These are phyloP conservation scores for Chitala chitala DNA, from an alignment of 2,113 vertebrate species.

Conservation along the genomic window DNA sequence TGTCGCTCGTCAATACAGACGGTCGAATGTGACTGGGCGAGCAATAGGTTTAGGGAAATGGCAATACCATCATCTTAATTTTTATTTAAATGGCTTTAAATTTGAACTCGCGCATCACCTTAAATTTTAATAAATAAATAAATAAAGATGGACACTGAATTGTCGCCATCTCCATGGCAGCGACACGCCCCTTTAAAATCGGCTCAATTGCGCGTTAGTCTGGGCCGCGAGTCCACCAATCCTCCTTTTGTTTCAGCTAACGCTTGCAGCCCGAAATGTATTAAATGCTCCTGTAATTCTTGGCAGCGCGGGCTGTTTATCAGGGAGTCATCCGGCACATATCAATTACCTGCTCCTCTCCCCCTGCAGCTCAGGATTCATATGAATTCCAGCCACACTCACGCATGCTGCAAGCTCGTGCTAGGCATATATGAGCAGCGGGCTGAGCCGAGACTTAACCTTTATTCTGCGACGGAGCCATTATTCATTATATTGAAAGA, in stretches of 20 bases:
- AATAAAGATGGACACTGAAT: not conserved
- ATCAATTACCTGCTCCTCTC: slow-evolving; percentile 63
- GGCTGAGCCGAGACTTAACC: slow-evolving; percentile 21
- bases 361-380: slow-evolving; percentile 56
- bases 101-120: too few relatives aligned
- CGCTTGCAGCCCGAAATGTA: slow-evolving; percentile 52
- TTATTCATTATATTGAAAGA: slow-evolving; percentile 32
- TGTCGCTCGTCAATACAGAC: not conserved
- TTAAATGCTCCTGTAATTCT: slow-evolving; percentile 59
- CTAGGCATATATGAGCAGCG: slow-evolving; percentile 62
- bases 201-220: slow-evolving; percentile 30
- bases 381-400: slow-evolving; percentile 72
- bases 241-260: slow-evolving; percentile 28
- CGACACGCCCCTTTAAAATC: not conserved
- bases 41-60: not conserved
- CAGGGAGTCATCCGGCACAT: slow-evolving; percentile 64
- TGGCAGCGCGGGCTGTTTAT: slow-evolving; percentile 62
- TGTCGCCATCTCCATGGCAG: not conserved
- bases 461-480: slow-evolving; percentile 32
- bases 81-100: slow-evolving; percentile 9
- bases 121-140: not conserved
- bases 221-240: slow-evolving; percentile 18
- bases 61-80: not conserved
- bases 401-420: slow-evolving; percentile 56
- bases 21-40: not conserved